Conservation (phyloP, 2,797 vertebrate species). For the Chrosomus eos region DNA sequence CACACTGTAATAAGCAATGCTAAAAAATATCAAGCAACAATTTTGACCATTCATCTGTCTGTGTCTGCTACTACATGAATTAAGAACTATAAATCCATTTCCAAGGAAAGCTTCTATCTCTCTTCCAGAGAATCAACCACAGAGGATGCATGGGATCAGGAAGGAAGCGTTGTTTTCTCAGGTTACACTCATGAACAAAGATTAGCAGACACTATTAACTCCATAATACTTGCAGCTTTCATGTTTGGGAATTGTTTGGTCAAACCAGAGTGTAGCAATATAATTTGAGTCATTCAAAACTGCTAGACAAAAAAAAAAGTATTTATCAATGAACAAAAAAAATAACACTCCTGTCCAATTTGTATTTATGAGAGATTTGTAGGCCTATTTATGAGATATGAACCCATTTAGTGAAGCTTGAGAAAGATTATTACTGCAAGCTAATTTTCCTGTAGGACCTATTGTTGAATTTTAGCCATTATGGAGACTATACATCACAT, state of each 20-base stretch:
- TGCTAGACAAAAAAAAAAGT: no score
- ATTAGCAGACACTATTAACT: background rate
- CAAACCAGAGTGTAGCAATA: no score
- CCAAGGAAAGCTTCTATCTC: background rate
- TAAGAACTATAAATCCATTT: background rate
- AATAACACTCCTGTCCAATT: background rate
- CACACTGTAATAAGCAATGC: background rate
- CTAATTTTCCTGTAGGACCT: no score
- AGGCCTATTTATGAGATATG: background rate
- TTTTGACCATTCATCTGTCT: no score
- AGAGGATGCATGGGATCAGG: background rate
- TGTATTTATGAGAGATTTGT: background rate
- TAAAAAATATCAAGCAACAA: background rate
- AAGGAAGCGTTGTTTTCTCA: background rate
- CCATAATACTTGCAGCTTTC: background rate
- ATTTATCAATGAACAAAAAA: background rate
- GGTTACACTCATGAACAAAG: background rate
- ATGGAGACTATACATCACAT: no score
- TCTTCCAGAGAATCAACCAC: conserved; percentile 7
- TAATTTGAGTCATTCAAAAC: background rate
- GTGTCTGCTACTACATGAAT: background rate
- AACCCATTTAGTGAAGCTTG: background rate
- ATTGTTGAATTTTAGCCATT: background rate
- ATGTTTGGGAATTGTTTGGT: background rate
- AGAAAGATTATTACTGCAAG: background rate